Base-by-base conservation (phyloP, 2,113 vertebrate species). In the Chrysemys picta region DNA sequence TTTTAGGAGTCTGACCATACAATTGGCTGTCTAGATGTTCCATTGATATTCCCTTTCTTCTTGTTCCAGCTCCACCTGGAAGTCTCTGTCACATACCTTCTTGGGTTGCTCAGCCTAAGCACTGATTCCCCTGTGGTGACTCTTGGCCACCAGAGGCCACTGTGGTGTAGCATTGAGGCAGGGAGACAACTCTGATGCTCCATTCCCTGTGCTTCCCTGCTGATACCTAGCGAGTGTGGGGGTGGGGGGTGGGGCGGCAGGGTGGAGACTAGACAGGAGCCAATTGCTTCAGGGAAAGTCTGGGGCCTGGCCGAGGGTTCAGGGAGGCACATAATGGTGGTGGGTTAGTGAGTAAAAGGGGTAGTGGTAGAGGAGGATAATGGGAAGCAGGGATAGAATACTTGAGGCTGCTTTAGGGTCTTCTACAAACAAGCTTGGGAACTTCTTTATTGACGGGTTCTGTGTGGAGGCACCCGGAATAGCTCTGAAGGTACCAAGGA, bases 281-380 rank as follows among this genome's bases (percentile, higher is more conserved):
- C 95, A 97, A 93, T 94, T 94, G 95, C 96, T 82, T 45, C 42
- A 31, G 91, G 94, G 84, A 87, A 38, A 31, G 1, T 0, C 87
- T 84, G 87, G 87, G 85, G 88, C 88, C 62, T 65, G 62, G 62
- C 62, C 3, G 1, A 65, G 14, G 31, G 16, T 17, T 38, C 35
- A 10, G 65, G 31, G 13, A 17, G 65, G 17, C 35, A n/a, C 65
- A n/a, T 13, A 16, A n/a, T 69, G 35, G 13, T 69, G 62, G 19
- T 10, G n/a, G n/a, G n/a, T 38, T n/a, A 72, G 8, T 69, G 35
- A n/a, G 5, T 19, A 17, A 69, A 69, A n/a, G 65, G 16, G 16
- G 17, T 72, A n/a, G n/a, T 22, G 9, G 65, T 72, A 72, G 87
- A 87, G 96, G 96, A 95, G 92, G 90, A 87, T 89, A 7, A 57